These are phyloP conservation scores for Tor tambroides DNA, from an alignment of 2,113 vertebrate species.

Conservation along the genomic window DNA sequence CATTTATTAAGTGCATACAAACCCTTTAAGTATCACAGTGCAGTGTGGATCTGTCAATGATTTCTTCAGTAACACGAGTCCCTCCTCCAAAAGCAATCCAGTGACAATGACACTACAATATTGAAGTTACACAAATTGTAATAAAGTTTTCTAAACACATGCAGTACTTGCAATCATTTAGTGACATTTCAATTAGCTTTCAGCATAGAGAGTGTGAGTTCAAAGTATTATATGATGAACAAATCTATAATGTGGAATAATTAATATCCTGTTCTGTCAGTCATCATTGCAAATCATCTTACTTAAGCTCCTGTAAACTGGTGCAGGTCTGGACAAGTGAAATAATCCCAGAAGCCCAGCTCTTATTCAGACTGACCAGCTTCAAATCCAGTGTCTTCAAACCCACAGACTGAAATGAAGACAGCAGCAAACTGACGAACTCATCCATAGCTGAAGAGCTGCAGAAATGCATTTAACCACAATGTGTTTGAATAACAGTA, in stretches of 20 bases:
- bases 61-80: background rate
- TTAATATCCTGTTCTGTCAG: background rate
- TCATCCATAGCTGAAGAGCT: background rate
- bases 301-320: background rate
- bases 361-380: background rate
- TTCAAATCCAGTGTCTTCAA: background rate
- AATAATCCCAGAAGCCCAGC: constrained; percentile 14
- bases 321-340: background rate
- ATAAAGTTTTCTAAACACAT: background rate
- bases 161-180: too few relatives aligned
- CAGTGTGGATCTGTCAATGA: constrained; percentile 12
- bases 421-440: background rate
- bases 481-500: background rate
- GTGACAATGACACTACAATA: background rate
- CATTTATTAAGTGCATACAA: background rate
- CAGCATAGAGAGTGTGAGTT: too few relatives aligned
- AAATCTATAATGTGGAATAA: background rate
- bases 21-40: constrained; percentile 20
- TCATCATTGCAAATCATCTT: background rate
- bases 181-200: too few relatives aligned
- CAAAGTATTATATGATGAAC: too few relatives aligned
- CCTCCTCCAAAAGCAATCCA: background rate
- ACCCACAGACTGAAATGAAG: background rate
- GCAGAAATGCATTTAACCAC: background rate
- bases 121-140: background rate